These are phyloP conservation scores for Dryadula phaetusa DNA, from an alignment of 2,888 invertebrate genomes.

Conservation along the genomic window DNA sequence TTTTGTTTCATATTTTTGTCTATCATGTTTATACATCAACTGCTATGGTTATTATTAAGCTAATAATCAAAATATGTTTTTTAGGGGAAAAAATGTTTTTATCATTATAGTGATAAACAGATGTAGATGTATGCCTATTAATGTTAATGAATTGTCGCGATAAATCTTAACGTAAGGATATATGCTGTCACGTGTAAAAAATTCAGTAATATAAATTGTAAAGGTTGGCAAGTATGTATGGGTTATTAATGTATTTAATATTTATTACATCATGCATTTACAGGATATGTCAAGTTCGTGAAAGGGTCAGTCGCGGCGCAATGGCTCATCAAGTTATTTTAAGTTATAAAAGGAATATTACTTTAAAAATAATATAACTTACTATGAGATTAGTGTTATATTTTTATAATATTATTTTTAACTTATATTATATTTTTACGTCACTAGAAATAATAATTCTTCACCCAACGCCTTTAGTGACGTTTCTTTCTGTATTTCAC, in stretches of 20 bases:
- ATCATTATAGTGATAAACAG: constrained; percentile 5
- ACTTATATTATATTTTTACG: no score
- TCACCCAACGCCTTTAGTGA: no score
- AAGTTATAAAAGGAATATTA: no score
- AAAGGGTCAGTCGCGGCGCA: constrained; percentile 63
- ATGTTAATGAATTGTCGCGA: constrained; percentile 28
- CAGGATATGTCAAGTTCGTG: constrained; percentile 68
- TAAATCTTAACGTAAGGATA: constrained; percentile 25
- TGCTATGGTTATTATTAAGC: background rate
- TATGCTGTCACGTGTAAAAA: constrained; percentile 30
- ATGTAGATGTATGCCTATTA: background rate
- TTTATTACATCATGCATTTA: constrained; percentile 59
- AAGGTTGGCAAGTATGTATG: constrained; percentile 22
- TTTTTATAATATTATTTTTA: no score
- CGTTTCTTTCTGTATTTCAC: no score
- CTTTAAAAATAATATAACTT: no score
- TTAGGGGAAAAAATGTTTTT: background rate
- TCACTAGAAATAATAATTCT: no score
- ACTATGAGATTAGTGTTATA: no score
- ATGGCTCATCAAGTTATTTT: constrained; percentile 21
- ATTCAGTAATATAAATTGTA: constrained; percentile 35
- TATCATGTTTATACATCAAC: background rate
- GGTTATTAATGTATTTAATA: constrained; percentile 40
- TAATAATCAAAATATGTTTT: background rate
- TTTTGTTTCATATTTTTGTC: background rate